These are phyloP conservation scores for Castor canadensis DNA, from an alignment of 2,113 vertebrate species.

Conservation along the genomic window DNA sequence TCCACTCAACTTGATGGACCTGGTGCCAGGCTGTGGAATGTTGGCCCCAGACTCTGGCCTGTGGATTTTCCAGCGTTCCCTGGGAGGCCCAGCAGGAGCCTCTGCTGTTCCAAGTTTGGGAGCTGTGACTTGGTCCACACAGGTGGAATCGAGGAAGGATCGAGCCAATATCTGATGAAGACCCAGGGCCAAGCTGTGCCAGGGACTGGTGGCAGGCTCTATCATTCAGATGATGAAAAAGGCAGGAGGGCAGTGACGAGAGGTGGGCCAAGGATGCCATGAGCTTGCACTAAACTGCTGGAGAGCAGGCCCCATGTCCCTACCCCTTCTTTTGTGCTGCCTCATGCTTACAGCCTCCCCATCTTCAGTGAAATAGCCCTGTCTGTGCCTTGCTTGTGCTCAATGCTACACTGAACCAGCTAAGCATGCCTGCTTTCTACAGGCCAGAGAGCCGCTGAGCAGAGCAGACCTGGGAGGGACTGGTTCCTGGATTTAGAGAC, in stretches of 20 bases:
- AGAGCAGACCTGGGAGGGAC: neutral
- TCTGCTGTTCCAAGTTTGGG: neutral
- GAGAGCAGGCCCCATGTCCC: neutral
- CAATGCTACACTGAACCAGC: neutral
- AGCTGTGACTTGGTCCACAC: neutral
- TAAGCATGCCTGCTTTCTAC: rapidly evolving
- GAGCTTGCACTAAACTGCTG: neutral
- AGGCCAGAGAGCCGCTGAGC: too few relatives aligned
- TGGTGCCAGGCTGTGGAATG: slow-evolving; percentile 48
- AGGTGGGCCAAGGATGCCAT: rapidly evolving
- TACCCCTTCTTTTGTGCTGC: neutral
- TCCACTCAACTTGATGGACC: neutral
- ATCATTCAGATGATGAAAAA: too few relatives aligned
- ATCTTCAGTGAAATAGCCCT: neutral
- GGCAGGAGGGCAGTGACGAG: neutral
- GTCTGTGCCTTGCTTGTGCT: too few relatives aligned
- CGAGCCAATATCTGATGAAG: too few relatives aligned
- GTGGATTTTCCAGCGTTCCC: neutral
- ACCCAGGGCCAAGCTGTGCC: neutral
- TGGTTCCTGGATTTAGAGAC: neutral
- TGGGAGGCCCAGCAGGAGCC: neutral
- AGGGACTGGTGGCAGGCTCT: neutral
- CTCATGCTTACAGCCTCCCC: neutral
- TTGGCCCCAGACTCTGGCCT: neutral
- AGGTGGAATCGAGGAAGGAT: neutral